Conservation (phyloP, 64 coral and sea anemone genomes). For the Catalaphyllia jardinei region DNA sequence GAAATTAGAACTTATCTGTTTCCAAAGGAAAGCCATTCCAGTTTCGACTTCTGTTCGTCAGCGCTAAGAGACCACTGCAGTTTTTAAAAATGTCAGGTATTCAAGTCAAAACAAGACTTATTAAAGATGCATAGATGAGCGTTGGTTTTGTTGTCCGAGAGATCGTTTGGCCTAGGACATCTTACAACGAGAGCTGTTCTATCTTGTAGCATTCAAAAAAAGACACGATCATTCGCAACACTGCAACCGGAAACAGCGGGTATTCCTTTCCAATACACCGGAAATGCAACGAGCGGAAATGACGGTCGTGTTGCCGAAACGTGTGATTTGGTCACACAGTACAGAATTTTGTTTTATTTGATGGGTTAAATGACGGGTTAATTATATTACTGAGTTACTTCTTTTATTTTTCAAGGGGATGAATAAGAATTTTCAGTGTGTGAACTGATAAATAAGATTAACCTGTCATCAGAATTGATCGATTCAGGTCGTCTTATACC, state of each 20-base stretch:
- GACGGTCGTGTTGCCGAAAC: not conserved
- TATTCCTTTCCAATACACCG: not conserved
- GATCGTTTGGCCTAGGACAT: not conserved
- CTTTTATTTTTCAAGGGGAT: not conserved
- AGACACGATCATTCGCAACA: not conserved
- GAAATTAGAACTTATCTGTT: conserved; percentile 11
- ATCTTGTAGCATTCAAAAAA: not conserved
- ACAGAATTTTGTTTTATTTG: not conserved
- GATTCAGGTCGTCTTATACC: not conserved
- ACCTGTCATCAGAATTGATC: no score
- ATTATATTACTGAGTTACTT: not conserved
- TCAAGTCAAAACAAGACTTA: not conserved
- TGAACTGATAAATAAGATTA: no score
- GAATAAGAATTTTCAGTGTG: not conserved
- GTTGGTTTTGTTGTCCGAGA: not conserved
- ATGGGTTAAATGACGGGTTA: not conserved
- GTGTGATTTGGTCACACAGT: not conserved
- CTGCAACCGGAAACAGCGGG: conserved; percentile 4
- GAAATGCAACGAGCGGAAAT: conserved; percentile 1
- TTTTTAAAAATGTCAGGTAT: conserved; percentile 13
- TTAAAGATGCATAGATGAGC: conserved; percentile 16
- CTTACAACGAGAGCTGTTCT: not conserved
- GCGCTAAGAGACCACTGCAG: conserved; percentile 4
- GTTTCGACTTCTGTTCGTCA: not conserved
- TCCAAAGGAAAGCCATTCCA: not conserved